A percentile compares a stretch with the other conserved stretches of the same genome.
Conservation (phyloP, 2,888 invertebrate species). For the Cancer borealis region DNA sequence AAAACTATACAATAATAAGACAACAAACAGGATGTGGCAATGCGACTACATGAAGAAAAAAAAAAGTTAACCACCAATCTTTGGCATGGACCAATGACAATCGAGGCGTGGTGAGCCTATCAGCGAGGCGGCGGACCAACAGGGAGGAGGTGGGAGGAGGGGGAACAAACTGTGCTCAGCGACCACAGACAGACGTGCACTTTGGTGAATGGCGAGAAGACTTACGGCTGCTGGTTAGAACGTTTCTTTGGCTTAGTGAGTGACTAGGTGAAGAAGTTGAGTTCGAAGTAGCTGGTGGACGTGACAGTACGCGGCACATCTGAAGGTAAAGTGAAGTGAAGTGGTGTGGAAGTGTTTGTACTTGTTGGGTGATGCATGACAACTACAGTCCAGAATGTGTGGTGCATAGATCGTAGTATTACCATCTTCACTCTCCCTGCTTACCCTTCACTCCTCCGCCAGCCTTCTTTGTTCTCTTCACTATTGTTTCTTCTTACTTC, state of each 20-base stretch:
- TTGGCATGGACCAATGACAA: neutral
- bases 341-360: neutral
- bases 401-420: no score
- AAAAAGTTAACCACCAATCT: neutral
- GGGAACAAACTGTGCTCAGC: no score
- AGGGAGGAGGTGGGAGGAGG: neutral
- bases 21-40: neutral
- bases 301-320: neutral
- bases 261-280: neutral
- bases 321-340: neutral
- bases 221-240: neutral
- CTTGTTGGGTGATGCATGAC: neutral
- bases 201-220: no score
- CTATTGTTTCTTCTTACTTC: neutral
- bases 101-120: no score
- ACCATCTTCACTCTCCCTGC: no score
- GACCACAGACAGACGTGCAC: no score
- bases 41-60: neutral
- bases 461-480: neutral
- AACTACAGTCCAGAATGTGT: no score
- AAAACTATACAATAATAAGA: neutral
- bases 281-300: neutral
- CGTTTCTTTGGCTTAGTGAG: neutral
- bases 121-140: no score
- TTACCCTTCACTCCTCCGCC: neutral